A percentile compares a stretch with the other conserved stretches of the same genome.
Evolutionary conservation across 2,888 invertebrate genomes (phyloP).

Genomic region (Sycophila texana): DNA sequence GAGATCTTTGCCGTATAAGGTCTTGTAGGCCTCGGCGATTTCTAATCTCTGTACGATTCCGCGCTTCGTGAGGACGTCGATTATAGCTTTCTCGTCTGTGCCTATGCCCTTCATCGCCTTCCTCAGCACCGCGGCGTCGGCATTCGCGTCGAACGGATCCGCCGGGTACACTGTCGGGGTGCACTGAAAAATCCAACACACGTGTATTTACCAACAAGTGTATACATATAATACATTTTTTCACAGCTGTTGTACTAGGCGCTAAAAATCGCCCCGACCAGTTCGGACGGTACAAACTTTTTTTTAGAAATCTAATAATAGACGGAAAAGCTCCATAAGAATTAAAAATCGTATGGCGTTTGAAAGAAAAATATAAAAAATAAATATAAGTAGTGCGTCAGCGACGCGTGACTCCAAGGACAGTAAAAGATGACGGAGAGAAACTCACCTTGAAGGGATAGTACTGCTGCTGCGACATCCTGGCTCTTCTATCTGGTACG

Average conservation of each 20-base stretch:
- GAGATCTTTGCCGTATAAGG: constrained; percentile 90
- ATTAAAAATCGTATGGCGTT: background rate
- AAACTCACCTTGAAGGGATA: constrained; percentile 87
- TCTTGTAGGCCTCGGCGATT: constrained; percentile 94
- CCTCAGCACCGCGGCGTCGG: constrained; percentile 88
- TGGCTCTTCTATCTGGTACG: constrained; percentile 67
- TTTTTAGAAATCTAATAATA: background rate
- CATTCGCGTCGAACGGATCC: constrained; percentile 89
- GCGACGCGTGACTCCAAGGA: constrained; percentile 20
- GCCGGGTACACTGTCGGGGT: constrained; percentile 92
- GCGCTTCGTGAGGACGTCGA: constrained; percentile 90
- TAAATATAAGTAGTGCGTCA: constrained; percentile 32
- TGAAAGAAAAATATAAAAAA: background rate
- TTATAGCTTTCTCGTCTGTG: constrained; percentile 93
- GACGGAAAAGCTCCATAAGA: background rate
- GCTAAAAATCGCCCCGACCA: too few species aligned
- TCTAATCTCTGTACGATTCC: constrained; percentile 94
- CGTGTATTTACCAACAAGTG: background rate
- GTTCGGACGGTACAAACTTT: too few species aligned
- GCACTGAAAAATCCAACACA: constrained; percentile 78
- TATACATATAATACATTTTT: background rate
- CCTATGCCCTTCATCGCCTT: constrained; percentile 96
- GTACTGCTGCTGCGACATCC: constrained; percentile 88
- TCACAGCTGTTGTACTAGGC: background rate
- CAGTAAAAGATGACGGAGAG: background rate